These are phyloP conservation scores for Malacoraja senta DNA, from an alignment of 2,797 vertebrate genomes.

Conservation along the genomic window DNA sequence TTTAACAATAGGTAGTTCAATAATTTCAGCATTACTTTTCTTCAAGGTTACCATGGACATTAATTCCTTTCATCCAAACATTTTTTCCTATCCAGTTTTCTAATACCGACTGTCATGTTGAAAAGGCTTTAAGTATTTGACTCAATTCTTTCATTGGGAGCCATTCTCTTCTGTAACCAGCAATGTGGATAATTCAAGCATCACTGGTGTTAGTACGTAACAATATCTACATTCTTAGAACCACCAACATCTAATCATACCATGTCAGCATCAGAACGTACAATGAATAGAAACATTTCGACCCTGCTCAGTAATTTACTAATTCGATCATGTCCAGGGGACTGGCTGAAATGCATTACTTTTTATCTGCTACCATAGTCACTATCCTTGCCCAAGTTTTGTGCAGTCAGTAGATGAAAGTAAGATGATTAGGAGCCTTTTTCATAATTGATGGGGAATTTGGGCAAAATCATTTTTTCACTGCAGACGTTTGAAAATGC, in stretches of 20 bases:
- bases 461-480: not conserved
- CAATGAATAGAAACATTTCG: not conserved
- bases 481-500: not conserved
- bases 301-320: not conserved
- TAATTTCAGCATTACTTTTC: not conserved
- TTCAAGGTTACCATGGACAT: not conserved
- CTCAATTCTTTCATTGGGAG: not conserved
- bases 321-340: slow-evolving; percentile 11
- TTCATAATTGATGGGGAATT: not conserved
- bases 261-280: slow-evolving; percentile 18
- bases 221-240: not conserved
- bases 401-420: not conserved
- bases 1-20: not conserved
- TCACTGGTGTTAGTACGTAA: not conserved
- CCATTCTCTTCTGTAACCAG: not conserved
- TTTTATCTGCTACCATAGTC: not conserved
- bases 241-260: not conserved
- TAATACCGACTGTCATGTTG: not conserved
- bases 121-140: not conserved
- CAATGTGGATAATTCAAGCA: slow-evolving; percentile 26
- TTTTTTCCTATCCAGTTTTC: not conserved
- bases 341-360: not conserved
- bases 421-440: not conserved
- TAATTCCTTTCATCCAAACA: not conserved
- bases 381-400: not conserved